These are phyloP conservation scores for Limonius californicus DNA, from an alignment of 1,140 invertebrate species.

Conservation along the genomic window DNA sequence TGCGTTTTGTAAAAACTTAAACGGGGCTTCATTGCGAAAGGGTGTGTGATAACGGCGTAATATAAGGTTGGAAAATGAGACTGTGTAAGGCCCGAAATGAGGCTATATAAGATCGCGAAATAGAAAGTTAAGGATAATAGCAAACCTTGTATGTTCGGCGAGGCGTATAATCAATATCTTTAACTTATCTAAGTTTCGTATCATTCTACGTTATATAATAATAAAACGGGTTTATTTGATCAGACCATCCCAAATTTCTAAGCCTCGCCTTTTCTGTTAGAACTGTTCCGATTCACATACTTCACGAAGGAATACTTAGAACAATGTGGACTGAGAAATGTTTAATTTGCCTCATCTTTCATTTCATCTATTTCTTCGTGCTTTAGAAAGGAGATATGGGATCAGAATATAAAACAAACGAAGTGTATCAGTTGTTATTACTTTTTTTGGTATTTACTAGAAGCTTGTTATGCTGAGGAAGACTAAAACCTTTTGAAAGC, in stretches of 20 bases:
- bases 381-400: no score
- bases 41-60: conserved; percentile 5
- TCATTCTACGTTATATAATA: conserved; percentile 11
- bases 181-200: conserved; percentile 23
- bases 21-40: neutral
- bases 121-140: conserved; percentile 23
- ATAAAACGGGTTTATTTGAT: conserved; percentile 11
- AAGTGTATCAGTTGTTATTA: no score
- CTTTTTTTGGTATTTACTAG: no score
- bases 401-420: no score
- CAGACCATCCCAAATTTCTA: neutral
- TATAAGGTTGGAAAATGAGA: conserved; percentile 8
- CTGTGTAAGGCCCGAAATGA: conserved; percentile 4
- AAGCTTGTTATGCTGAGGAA: no score
- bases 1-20: neutral
- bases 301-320: no score
- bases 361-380: no score
- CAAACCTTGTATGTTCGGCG: conserved; percentile 27
- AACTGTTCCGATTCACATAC: no score
- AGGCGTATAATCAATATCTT: conserved; percentile 28
- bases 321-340: no score
- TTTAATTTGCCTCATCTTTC: no score
- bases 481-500: no score
- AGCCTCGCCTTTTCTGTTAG: neutral
- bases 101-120: conserved; percentile 15